These are phyloP conservation scores for Saccopteryx leptura DNA, from an alignment of 2,113 vertebrate genomes.

Conservation along the genomic window DNA sequence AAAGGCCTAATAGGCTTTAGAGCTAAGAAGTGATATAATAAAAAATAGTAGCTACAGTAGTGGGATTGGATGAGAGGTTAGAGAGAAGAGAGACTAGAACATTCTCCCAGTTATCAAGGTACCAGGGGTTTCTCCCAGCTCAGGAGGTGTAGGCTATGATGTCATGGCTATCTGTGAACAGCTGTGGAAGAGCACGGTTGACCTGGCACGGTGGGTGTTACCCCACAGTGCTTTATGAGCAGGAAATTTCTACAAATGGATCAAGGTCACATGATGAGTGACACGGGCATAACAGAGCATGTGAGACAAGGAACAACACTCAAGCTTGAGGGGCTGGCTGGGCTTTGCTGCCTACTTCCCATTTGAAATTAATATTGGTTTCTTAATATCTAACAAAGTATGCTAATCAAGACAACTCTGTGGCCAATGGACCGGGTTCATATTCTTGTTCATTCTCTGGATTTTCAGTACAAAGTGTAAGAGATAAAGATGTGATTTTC, in stretches of 20 bases:
- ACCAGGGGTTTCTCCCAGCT: background rate
- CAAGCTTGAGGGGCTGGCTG: background rate
- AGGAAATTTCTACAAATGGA: background rate
- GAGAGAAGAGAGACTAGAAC: background rate
- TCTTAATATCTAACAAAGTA: background rate
- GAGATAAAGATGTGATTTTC: slow-evolving; percentile 29
- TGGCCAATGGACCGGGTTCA: background rate
- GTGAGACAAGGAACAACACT: background rate
- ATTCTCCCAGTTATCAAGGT: background rate
- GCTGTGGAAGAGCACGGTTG: background rate
- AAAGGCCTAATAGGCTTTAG: background rate
- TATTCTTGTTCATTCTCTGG: background rate
- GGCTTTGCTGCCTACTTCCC: background rate
- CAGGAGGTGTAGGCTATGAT: background rate
- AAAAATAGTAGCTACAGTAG: background rate
- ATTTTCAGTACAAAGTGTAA: background rate
- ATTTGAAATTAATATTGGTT: slow-evolving; percentile 4
- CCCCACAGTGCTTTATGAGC: background rate
- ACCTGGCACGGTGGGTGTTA: background rate
- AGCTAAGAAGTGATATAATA: background rate
- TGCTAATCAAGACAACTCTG: background rate
- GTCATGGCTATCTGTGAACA: background rate
- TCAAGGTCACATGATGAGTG: background rate
- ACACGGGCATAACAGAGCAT: background rate
- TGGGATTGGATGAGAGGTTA: background rate